A percentile compares a stretch with the other conserved stretches of the same genome.
These are phyloP conservation scores for Sardina pilchardus DNA, from an alignment of 2,113 vertebrate species.

Conservation along the genomic window DNA sequence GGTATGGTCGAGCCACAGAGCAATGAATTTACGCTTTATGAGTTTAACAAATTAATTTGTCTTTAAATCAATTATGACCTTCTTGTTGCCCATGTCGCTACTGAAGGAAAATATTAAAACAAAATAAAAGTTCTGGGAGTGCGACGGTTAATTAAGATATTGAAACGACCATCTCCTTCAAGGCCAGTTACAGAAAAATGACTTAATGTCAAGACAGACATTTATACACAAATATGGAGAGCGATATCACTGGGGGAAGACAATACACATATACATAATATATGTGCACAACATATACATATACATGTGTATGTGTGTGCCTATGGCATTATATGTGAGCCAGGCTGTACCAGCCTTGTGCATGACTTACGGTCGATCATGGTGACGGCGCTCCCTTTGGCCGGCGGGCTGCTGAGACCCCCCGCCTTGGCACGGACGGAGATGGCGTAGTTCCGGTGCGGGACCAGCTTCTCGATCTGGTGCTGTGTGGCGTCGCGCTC, in stretches of 20 bases:
- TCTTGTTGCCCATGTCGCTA: neutral
- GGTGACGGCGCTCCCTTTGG: slow-evolving; percentile 83
- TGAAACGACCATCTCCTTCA: too few relatives aligned
- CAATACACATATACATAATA: too few relatives aligned
- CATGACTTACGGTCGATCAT: slow-evolving; percentile 93
- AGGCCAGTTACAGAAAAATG: too few relatives aligned
- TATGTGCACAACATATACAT: too few relatives aligned
- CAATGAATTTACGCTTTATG: neutral
- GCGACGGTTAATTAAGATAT: too few relatives aligned
- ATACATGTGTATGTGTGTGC: too few relatives aligned
- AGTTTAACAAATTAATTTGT: neutral
- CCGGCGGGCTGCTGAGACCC: slow-evolving; percentile 76
- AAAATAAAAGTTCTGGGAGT: too few relatives aligned
- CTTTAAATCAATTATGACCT: neutral
- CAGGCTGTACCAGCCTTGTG: too few relatives aligned
- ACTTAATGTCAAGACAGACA: neutral
- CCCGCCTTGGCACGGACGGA: slow-evolving; percentile 82
- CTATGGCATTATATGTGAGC: too few relatives aligned
- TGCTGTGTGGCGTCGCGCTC: slow-evolving; percentile 72
- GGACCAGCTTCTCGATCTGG: slow-evolving; percentile 81
- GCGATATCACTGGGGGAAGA: too few relatives aligned
- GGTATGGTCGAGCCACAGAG: neutral
- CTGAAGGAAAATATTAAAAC: too few relatives aligned
- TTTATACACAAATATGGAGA: neutral
- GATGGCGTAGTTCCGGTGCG: slow-evolving; percentile 80